A percentile compares a stretch with the other conserved stretches of the same genome.
phyloP scores from a whole-genome alignment of 2,888 invertebrate genomes.

The Acrocera orbiculus region DNA sequence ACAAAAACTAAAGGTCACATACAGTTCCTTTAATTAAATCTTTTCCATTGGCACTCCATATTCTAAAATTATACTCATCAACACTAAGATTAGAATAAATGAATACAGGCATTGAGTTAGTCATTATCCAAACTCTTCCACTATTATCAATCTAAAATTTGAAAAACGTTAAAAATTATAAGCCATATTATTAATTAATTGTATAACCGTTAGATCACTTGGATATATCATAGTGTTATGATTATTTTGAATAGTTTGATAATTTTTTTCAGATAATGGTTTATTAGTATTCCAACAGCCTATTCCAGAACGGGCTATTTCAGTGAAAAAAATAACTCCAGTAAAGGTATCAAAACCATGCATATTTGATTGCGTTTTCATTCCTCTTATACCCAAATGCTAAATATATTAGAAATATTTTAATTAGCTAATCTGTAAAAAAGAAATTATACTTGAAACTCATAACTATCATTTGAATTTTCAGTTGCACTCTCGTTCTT shows the following conservation, averaged over 20 bases:
- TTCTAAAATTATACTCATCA: conserved; percentile 43
- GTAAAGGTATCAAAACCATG: conserved; percentile 43
- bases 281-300: conserved; percentile 54
- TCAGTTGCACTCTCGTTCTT: conserved; percentile 37
- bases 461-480: conserved; percentile 34
- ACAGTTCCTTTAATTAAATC: conserved; percentile 31
- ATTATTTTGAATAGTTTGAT: conserved; percentile 42
- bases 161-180: neutral
- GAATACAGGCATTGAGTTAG: conserved; percentile 48
- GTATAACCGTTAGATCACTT: conserved; percentile 38
- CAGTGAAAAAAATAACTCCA: conserved; percentile 48
- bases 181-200: too few relatives aligned
- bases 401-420: conserved; percentile 16
- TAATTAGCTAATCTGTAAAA: neutral
- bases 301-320: conserved; percentile 50
- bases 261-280: conserved; percentile 34
- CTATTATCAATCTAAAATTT: conserved; percentile 36
- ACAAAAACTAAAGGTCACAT: conserved; percentile 18
- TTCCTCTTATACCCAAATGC: conserved; percentile 46
- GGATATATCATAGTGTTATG: conserved; percentile 49
- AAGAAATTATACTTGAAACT: conserved; percentile 32
- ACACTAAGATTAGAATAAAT: conserved; percentile 43
- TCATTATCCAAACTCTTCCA: conserved; percentile 48
- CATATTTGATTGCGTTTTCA: conserved; percentile 46
- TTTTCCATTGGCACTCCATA: conserved; percentile 34